Conservation (phyloP, 2,113 vertebrate genomes). For the Corapipo altera region DNA sequence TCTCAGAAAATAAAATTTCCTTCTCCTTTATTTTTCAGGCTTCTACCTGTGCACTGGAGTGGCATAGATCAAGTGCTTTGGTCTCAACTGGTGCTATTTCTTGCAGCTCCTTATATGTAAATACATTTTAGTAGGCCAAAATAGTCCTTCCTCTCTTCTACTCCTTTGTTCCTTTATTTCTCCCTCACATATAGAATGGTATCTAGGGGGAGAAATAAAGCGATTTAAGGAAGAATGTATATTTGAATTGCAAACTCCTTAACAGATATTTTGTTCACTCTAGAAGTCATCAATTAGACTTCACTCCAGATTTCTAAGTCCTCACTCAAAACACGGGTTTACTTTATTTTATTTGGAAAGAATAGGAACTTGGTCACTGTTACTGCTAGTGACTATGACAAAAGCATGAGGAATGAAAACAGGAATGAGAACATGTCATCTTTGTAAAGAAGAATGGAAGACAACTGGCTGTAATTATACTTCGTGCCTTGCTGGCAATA, state of each 20-base stretch:
- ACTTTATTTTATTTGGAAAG: not conserved
- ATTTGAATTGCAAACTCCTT: not conserved
- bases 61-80: not conserved
- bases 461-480: conserved; percentile 54
- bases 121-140: not conserved
- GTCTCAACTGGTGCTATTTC: not conserved
- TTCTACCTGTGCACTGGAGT: not conserved
- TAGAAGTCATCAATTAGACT: not conserved
- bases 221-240: not conserved
- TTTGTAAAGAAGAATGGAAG: conserved; percentile 13
- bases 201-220: not conserved
- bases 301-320: not conserved
- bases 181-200: not conserved
- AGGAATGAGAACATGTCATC: conserved; percentile 39
- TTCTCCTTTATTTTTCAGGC: not conserved
- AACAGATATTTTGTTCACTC: not conserved
- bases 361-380: not conserved
- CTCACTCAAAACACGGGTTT: not conserved
- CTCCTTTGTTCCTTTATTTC: not conserved
- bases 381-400: not conserved
- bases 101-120: not conserved
- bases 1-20: not conserved
- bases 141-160: not conserved
- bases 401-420: conserved; percentile 7
- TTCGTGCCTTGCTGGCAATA: conserved; percentile 19